Evolutionary conservation across 1,140 invertebrate species (phyloP).

Genomic region (Phocides pigmalion): DNA sequence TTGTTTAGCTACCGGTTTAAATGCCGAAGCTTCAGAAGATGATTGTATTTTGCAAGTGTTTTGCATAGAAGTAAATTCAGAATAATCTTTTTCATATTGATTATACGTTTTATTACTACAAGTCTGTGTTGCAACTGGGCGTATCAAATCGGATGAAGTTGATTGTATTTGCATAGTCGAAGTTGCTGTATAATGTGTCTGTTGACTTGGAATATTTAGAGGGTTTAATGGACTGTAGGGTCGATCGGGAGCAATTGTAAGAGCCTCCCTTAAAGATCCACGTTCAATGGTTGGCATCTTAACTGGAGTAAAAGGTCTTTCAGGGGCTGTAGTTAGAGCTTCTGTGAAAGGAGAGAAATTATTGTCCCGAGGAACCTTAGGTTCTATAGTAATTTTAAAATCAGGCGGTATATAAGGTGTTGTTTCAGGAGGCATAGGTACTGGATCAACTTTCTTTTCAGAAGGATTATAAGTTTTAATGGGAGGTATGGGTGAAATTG

Average conservation of each 20-base stretch:
- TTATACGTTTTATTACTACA: slow-evolving; percentile 42
- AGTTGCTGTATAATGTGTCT: slow-evolving; percentile 48
- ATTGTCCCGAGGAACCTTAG: slow-evolving; percentile 76
- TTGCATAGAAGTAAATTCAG: slow-evolving; percentile 64
- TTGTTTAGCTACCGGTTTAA: slow-evolving; percentile 76
- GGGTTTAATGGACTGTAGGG: slow-evolving; percentile 82
- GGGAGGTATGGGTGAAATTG: slow-evolving; percentile 78
- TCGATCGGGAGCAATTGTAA: slow-evolving; percentile 89
- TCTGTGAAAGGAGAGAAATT: slow-evolving; percentile 87
- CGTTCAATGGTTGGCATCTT: slow-evolving; percentile 51
- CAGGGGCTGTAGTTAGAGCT: slow-evolving; percentile 88
- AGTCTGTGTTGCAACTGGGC: slow-evolving; percentile 58
- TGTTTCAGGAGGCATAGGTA: slow-evolving; percentile 85
- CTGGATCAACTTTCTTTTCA: slow-evolving; percentile 65
- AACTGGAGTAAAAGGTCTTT: slow-evolving; percentile 85
- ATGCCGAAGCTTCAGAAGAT: slow-evolving; percentile 70
- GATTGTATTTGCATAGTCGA: slow-evolving; percentile 46
- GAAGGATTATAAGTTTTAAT: slow-evolving; percentile 81
- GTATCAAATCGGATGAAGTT: slow-evolving; percentile 49
- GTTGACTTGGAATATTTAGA: slow-evolving; percentile 47
- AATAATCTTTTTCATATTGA: slow-evolving; percentile 46
- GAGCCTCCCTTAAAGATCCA: slow-evolving; percentile 86
- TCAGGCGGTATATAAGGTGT: slow-evolving; percentile 86
- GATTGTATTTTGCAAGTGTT: slow-evolving; percentile 70
- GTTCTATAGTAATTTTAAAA: slow-evolving; percentile 83